A percentile compares a stretch with the other conserved stretches of the same genome.
Evolutionary conservation across 2,888 invertebrate genomes (phyloP).

Genomic region (Lathronympha strigana): DNA sequence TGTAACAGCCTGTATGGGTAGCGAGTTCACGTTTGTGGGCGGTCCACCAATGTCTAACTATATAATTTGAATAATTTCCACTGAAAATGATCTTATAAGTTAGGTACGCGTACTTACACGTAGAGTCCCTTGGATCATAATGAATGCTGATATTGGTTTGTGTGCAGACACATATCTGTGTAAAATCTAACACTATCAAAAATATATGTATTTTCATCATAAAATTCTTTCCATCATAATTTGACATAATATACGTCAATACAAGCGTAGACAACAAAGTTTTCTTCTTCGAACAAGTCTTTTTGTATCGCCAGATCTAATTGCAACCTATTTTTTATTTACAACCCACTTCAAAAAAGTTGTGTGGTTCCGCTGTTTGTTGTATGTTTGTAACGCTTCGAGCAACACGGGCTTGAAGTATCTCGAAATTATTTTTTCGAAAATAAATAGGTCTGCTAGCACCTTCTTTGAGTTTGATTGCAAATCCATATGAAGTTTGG

Average conservation of each 20-base stretch:
- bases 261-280: constrained; percentile 43
- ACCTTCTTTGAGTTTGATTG: not conserved
- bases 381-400: too few relatives aligned
- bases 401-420: too few relatives aligned
- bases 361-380: too few relatives aligned
- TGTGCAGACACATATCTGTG: constrained; percentile 59
- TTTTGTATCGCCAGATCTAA: constrained; percentile 16
- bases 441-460: too few relatives aligned
- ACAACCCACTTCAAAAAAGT: too few relatives aligned
- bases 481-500: not conserved
- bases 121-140: constrained; percentile 58
- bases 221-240: constrained; percentile 63
- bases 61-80: too few relatives aligned
- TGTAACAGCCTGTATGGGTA: too few relatives aligned
- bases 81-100: not conserved
- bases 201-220: constrained; percentile 73
- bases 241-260: constrained; percentile 63
- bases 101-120: constrained; percentile 59
- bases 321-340: too few relatives aligned
- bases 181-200: constrained; percentile 71
- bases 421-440: too few relatives aligned
- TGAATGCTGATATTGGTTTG: constrained; percentile 57
- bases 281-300: constrained; percentile 32
- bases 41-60: too few relatives aligned
- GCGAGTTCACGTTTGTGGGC: too few relatives aligned